Evolutionary conservation across 2,113 vertebrate genomes (phyloP), one percentile per base, ranked within the genome.

Genomic region (Ivindomyrus marchei): DNA sequence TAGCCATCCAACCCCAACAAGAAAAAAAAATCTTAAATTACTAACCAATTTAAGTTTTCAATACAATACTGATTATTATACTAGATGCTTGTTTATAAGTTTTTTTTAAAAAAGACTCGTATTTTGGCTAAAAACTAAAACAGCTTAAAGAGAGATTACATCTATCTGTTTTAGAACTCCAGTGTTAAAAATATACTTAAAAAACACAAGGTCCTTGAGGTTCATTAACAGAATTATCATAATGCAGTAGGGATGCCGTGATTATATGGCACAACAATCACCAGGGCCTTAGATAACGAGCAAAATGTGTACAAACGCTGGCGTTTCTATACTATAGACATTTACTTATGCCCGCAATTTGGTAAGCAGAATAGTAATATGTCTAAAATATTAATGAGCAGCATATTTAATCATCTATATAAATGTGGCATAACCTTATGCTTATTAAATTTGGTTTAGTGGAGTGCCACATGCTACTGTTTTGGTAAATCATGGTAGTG

Each of bases 171-270:
- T 88, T 42, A 56, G 27, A 88, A 42, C 87, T 90, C 87, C 90
- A 90, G 90, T 90, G 90, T 88, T 90, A 56, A 77, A 87, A 58
- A 88, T 58, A 90, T 83, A 58, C 50, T 84, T 84, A 21, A 27
- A 83, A 83, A 90, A 52, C 66, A 52, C 80, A 85, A 88, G 70
- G 66, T 90, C 87, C 86, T 88, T 49, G 85, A 90, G 85, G 56
- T 87, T 87, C 9, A 19, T n/a, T 42, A 39, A 87, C 47, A 80
- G 45, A 87, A 70, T 21, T 15, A 58, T 24, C 50, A 21, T 83
- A 2, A 62, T 45, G 21, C 53, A 84, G 47, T 31, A 31, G 10
- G 62, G 49, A 11, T 31, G 62, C n/a, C 6, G 11, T 13, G n/a
- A 70, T 70, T 27, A 70, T 70, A 70, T 31, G 62, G 62, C n/a